phyloP scores from a whole-genome alignment of 2,888 invertebrate species.

The Lepidocyrtoides sp. region DNA sequence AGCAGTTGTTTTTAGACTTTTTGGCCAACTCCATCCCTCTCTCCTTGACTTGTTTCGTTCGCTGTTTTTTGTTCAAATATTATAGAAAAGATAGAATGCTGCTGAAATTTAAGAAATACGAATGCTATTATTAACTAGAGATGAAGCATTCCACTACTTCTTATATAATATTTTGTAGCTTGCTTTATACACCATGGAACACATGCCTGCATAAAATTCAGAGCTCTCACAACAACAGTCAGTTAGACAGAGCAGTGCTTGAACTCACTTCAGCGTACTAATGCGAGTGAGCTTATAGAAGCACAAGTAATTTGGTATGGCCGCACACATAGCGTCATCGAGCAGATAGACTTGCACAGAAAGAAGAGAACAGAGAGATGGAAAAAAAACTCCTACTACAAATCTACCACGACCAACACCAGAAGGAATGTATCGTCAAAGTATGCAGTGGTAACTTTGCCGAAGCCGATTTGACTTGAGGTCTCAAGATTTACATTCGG shows the following conservation, averaged over 20 bases:
- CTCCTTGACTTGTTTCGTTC: conserved; percentile 69
- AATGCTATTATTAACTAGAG: conserved; percentile 30
- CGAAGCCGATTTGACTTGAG: conserved; percentile 79
- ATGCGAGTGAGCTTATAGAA: conserved; percentile 45
- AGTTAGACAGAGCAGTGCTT: conserved; percentile 32
- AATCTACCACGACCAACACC: conserved; percentile 40
- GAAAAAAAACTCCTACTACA: conserved; percentile 35
- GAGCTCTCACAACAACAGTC: conserved; percentile 6
- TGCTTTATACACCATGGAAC: background rate
- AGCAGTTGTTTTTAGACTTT: conserved; percentile 43
- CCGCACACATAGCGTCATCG: conserved; percentile 43
- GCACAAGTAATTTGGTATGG: conserved; percentile 68
- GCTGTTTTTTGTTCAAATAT: conserved; percentile 43
- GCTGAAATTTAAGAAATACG: background rate
- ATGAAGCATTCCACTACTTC: background rate
- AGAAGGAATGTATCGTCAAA: conserved; percentile 67
- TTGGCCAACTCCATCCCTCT: conserved; percentile 71
- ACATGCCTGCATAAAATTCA: conserved; percentile 65
- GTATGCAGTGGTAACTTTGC: conserved; percentile 56
- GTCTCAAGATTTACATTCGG: conserved; percentile 80
- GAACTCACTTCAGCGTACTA: conserved; percentile 48
- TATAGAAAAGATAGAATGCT: background rate
- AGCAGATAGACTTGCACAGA: background rate
- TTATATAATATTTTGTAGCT: background rate
- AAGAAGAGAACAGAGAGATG: background rate